Evolutionary conservation across 2,797 vertebrate species (phyloP).

Genomic region (Selene dorsalis): DNA sequence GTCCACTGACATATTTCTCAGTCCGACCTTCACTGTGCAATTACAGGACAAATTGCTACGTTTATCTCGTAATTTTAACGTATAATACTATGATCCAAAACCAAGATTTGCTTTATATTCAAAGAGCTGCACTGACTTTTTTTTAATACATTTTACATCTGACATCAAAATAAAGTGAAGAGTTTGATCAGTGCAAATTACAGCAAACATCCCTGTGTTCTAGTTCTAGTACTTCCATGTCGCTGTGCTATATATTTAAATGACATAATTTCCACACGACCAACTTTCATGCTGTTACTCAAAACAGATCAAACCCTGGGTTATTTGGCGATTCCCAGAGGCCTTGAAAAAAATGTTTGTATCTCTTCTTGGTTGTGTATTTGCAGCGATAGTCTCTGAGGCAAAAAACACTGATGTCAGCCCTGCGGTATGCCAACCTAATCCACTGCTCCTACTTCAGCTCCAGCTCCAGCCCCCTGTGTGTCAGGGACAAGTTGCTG

Average conservation of each 20-base stretch:
- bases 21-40: constrained; percentile 61
- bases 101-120: constrained; percentile 24
- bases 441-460: constrained; percentile 54
- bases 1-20: constrained; percentile 71
- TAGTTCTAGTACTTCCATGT: constrained; percentile 9
- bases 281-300: constrained; percentile 42
- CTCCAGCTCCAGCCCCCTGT: constrained; percentile 22
- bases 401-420: constrained; percentile 71
- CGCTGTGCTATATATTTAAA: constrained; percentile 11
- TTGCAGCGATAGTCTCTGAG: constrained; percentile 59
- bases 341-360: constrained; percentile 45
- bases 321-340: constrained; percentile 39
- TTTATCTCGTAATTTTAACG: constrained; percentile 69
- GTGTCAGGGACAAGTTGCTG: constrained; percentile 43
- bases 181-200: constrained; percentile 17
- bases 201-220: constrained; percentile 11
- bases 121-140: constrained; percentile 6
- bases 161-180: constrained; percentile 6
- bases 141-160: constrained; percentile 1
- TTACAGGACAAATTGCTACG: constrained; percentile 76
- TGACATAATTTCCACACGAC: constrained; percentile 32
- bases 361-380: constrained; percentile 39
- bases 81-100: constrained; percentile 56
- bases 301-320: constrained; percentile 44
- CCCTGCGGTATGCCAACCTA: constrained; percentile 59